A percentile compares a stretch with the other conserved stretches of the same genome.
phyloP scores from a whole-genome alignment of 2,888 invertebrate genomes.

The Fragum fragum region DNA sequence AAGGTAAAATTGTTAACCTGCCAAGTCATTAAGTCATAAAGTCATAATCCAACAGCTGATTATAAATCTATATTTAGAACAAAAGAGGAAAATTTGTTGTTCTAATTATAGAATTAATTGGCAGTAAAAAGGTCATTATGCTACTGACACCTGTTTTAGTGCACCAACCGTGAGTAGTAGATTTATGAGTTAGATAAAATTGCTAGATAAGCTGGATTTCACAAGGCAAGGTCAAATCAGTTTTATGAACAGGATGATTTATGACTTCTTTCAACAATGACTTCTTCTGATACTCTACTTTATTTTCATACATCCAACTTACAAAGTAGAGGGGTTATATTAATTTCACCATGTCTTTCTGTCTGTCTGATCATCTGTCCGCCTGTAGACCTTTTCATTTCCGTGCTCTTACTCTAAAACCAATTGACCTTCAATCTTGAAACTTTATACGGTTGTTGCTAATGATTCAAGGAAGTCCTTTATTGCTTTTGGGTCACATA shows the following conservation, averaged over 20 bases:
- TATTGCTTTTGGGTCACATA: no score
- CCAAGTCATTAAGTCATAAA: no score
- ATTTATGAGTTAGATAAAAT: slow-evolving; percentile 44
- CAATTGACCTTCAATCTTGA: no score
- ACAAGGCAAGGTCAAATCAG: not conserved
- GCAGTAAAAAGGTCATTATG: slow-evolving; percentile 53
- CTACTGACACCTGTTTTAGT: slow-evolving; percentile 58
- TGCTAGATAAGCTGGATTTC: not conserved
- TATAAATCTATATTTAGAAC: slow-evolving; percentile 19
- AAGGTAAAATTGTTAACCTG: no score
- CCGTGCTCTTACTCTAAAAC: no score
- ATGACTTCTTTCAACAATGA: not conserved
- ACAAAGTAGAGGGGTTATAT: no score
- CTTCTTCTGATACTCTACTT: not conserved
- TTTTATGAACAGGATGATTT: not conserved
- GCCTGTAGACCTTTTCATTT: no score
- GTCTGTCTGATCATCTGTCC: no score
- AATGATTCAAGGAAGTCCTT: no score
- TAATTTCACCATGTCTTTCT: no score
- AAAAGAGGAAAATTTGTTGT: slow-evolving; percentile 47
- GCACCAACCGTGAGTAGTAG: slow-evolving; percentile 40
- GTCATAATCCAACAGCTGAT: not conserved
- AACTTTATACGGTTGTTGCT: no score
- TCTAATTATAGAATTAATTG: slow-evolving; percentile 64
- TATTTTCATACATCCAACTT: no score